Evolutionary conservation across 2,113 vertebrate genomes (phyloP).

Genomic region (Myocastor coypus): DNA sequence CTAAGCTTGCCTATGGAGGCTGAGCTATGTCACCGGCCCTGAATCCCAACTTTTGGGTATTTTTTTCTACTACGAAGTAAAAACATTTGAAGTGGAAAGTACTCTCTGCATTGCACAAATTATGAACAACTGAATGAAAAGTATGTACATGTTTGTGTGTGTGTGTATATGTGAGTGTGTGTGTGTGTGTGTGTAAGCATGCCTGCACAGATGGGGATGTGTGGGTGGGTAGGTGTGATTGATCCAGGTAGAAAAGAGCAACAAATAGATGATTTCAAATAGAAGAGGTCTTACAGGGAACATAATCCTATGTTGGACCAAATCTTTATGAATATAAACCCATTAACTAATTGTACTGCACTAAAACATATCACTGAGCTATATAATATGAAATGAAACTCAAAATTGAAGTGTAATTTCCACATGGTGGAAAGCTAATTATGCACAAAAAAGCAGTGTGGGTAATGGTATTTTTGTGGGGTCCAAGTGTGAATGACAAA

Average conservation of each 20-base stretch:
- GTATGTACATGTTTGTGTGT: no score
- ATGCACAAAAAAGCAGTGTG: constrained; percentile 42
- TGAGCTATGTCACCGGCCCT: no score
- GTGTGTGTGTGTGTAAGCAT: background rate
- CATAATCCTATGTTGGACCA: constrained; percentile 51
- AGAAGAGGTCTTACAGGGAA: constrained; percentile 53
- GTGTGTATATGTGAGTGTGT: no score
- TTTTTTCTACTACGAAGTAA: constrained; percentile 55
- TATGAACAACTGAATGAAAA: constrained; percentile 16
- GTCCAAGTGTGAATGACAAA: constrained; percentile 45
- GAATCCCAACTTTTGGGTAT: constrained; percentile 38
- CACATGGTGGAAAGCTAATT: constrained; percentile 65
- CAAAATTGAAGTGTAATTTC: constrained; percentile 56
- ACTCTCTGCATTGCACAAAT: constrained; percentile 45
- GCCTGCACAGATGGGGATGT: background rate
- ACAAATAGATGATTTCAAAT: constrained; percentile 36
- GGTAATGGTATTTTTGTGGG: constrained; percentile 62
- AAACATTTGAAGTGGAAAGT: constrained; percentile 44
- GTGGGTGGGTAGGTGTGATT: background rate
- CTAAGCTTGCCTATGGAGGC: no score
- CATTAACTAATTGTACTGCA: constrained; percentile 72
- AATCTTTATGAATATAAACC: constrained; percentile 65
- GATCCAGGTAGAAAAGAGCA: background rate
- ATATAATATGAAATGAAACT: constrained; percentile 69
- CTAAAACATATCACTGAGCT: constrained; percentile 64